Evolutionary conservation across 2,113 vertebrate genomes (phyloP).

Genomic region (Australoheros scitulus): DNA sequence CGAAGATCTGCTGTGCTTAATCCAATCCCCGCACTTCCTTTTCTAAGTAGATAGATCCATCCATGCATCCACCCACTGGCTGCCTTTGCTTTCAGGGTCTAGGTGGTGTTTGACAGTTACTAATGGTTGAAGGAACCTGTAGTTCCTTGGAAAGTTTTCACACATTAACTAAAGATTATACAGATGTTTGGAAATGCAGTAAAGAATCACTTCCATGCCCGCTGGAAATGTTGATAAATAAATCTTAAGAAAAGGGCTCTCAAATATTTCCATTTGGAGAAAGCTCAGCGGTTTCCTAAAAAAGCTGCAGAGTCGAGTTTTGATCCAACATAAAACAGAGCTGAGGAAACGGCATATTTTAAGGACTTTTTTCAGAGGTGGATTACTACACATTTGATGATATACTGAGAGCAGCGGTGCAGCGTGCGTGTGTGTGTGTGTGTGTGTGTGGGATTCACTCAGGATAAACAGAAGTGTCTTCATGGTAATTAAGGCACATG

Average conservation of each 20-base stretch:
- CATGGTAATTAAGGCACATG: rapidly evolving
- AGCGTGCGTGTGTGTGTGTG: too few species aligned
- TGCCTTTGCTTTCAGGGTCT: background rate
- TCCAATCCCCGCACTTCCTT: background rate
- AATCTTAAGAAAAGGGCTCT: background rate
- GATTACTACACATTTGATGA: background rate
- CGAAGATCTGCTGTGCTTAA: background rate
- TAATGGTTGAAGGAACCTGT: background rate
- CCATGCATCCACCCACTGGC: background rate
- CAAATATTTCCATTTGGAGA: background rate
- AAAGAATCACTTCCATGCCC: background rate
- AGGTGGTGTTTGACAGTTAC: background rate
- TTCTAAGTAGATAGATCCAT: background rate
- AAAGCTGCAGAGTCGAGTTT: background rate
- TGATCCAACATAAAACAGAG: background rate
- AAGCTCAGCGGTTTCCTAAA: rapidly evolving
- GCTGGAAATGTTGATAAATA: background rate
- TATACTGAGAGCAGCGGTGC: background rate
- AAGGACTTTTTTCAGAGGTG: background rate
- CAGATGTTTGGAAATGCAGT: background rate
- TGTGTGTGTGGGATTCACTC: background rate
- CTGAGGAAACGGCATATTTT: rapidly evolving
- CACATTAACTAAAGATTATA: background rate
- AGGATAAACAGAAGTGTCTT: background rate
- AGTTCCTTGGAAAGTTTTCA: background rate